A percentile compares a stretch with the other conserved stretches of the same genome.
Evolutionary conservation across 2,888 invertebrate genomes (phyloP).

Genomic region (Lasioglossum villosulum): DNA sequence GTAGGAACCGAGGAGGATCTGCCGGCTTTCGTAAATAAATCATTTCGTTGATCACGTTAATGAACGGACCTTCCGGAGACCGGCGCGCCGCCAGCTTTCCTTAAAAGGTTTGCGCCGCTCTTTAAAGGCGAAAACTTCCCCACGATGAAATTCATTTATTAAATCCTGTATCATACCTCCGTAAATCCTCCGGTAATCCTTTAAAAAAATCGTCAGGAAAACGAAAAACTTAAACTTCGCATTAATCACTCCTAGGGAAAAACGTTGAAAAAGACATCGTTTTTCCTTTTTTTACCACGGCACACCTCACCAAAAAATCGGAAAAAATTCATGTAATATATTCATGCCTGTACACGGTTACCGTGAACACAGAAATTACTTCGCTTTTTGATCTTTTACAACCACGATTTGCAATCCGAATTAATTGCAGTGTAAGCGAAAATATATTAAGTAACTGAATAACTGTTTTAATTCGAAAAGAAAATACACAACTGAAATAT

Average conservation of each 20-base stretch:
- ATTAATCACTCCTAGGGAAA: too few relatives aligned
- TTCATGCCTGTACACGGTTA: neutral
- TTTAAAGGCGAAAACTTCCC: neutral
- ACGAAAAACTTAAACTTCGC: neutral
- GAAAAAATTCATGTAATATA: neutral
- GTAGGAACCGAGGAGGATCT: neutral
- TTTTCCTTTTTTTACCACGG: neutral
- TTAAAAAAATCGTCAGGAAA: neutral
- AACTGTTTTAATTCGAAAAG: too few relatives aligned
- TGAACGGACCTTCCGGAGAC: neutral
- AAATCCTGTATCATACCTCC: neutral
- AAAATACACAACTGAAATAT: too few relatives aligned
- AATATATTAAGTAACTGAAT: too few relatives aligned
- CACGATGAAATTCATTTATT: neutral
- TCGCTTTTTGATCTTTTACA: too few relatives aligned
- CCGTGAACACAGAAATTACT: too few relatives aligned
- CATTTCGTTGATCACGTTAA: constrained; percentile 4
- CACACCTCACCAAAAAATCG: neutral
- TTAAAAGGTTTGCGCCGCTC: neutral
- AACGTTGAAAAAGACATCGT: too few relatives aligned
- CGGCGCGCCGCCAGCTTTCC: neutral
- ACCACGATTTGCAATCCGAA: neutral
- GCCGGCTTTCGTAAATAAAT: constrained; percentile 7
- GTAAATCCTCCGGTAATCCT: neutral
- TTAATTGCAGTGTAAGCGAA: too few relatives aligned